These are phyloP conservation scores for Tachystola acroxantha DNA, from an alignment of 2,888 invertebrate species.

Conservation along the genomic window DNA sequence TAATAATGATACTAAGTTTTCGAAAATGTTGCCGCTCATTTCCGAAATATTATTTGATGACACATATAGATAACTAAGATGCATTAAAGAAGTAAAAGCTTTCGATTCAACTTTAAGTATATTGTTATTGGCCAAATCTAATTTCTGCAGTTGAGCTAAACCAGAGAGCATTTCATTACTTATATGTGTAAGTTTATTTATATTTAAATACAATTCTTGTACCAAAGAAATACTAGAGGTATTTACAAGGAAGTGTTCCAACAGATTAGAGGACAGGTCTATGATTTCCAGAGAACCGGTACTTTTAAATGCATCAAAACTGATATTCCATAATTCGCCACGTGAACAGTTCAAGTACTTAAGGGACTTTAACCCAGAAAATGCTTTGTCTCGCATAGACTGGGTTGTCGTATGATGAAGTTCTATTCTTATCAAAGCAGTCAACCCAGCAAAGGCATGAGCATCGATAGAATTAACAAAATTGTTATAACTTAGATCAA, in stretches of 20 bases:
- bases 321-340: slow-evolving; percentile 16
- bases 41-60: slow-evolving; percentile 15
- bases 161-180: slow-evolving; percentile 14
- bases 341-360: slow-evolving; percentile 14
- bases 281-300: slow-evolving; percentile 15
- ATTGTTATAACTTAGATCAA: slow-evolving; percentile 13
- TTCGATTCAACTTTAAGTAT: slow-evolving; percentile 5
- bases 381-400: slow-evolving; percentile 11
- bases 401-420: slow-evolving; percentile 10
- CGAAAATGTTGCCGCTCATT: slow-evolving; percentile 15
- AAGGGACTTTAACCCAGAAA: slow-evolving; percentile 11
- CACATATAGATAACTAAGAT: slow-evolving; percentile 13
- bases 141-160: slow-evolving; percentile 12
- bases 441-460: slow-evolving; percentile 11
- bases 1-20: slow-evolving; percentile 13
- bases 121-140: slow-evolving; percentile 18
- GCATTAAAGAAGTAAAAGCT: not conserved
- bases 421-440: slow-evolving; percentile 5
- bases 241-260: slow-evolving; percentile 17
- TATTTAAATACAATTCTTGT: slow-evolving; percentile 17
- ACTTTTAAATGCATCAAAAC: slow-evolving; percentile 14
- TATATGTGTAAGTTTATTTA: slow-evolving; percentile 17
- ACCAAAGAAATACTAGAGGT: slow-evolving; percentile 13
- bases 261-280: slow-evolving; percentile 18
- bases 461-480: slow-evolving; percentile 8